Evolutionary conservation across 2,113 vertebrate species (phyloP).

Genomic region (Phainopepla nitens): DNA sequence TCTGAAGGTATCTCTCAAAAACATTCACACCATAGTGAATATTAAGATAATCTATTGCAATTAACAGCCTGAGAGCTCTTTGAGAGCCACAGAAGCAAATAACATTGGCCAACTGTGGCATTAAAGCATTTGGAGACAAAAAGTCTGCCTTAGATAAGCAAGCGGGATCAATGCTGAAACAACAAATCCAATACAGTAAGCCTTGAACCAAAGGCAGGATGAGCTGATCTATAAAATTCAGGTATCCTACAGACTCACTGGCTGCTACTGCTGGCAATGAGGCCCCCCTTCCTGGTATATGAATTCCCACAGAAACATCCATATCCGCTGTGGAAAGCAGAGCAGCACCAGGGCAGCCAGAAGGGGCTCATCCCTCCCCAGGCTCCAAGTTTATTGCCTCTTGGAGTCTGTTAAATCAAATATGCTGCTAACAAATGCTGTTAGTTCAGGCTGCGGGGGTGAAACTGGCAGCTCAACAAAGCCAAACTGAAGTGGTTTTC

Average conservation of each 20-base stretch:
- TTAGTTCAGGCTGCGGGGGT: rapidly evolving
- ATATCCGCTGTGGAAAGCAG: rapidly evolving
- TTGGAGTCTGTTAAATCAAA: not conserved
- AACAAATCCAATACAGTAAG: not conserved
- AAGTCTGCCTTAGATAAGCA: conserved; percentile 3
- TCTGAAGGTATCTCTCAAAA: not conserved
- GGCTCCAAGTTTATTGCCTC: not conserved
- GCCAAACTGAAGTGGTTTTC: not conserved
- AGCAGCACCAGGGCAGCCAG: not conserved
- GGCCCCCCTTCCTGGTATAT: not conserved
- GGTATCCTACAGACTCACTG: not conserved
- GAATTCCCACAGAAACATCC: not conserved
- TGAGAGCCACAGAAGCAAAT: not conserved
- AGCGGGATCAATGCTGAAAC: not conserved
- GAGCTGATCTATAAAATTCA: not conserved
- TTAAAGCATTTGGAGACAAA: conserved; percentile 9
- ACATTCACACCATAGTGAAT: not conserved
- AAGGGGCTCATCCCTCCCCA: not conserved
- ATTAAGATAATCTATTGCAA: not conserved
- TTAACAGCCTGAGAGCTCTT: not conserved
- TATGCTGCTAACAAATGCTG: not conserved
- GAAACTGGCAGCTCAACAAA: not conserved
- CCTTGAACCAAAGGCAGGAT: not conserved
- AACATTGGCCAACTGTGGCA: not conserved
- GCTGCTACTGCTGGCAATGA: not conserved